Conservation (phyloP, 2,888 invertebrate genomes). For the Heteromyza rotundicornis region DNA sequence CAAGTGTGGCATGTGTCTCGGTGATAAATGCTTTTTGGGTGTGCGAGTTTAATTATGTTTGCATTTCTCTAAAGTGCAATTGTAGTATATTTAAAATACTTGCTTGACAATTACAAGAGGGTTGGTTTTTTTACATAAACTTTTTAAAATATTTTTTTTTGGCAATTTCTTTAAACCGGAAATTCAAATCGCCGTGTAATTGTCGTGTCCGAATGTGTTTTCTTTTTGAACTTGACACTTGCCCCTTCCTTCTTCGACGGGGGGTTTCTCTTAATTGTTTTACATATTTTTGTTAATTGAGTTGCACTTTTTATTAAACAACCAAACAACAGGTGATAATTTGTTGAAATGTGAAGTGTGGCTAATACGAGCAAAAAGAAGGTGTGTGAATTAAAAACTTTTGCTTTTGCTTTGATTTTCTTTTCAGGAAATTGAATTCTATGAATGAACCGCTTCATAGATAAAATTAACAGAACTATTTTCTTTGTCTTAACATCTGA, state of each 20-base stretch:
- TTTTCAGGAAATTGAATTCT: too few species aligned
- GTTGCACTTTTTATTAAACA: conserved; percentile 31
- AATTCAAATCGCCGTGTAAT: neutral
- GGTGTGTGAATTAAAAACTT: too few species aligned
- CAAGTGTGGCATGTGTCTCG: neutral
- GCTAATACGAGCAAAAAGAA: neutral
- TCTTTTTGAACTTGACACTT: conserved; percentile 4
- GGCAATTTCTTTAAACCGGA: conserved; percentile 11
- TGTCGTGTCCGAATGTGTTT: neutral
- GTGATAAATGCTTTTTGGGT: neutral
- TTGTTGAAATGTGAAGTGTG: conserved; percentile 31
- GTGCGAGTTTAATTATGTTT: neutral
- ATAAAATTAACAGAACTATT: too few species aligned
- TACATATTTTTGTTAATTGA: conserved; percentile 32
- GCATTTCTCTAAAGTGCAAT: neutral
- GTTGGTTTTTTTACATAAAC: too few species aligned
- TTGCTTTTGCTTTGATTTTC: too few species aligned
- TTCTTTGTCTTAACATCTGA: too few species aligned
- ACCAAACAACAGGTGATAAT: conserved; percentile 46
- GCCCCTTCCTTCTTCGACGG: neutral
- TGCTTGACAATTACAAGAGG: neutral
- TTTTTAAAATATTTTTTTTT: too few species aligned
- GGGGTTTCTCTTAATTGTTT: conserved; percentile 16
- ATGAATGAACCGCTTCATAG: too few species aligned
- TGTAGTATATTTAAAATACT: neutral